Evolutionary conservation across 2,888 invertebrate genomes (phyloP), one percentile per base, ranked within the genome.

Genomic region (Diadegma fenestrale): DNA sequence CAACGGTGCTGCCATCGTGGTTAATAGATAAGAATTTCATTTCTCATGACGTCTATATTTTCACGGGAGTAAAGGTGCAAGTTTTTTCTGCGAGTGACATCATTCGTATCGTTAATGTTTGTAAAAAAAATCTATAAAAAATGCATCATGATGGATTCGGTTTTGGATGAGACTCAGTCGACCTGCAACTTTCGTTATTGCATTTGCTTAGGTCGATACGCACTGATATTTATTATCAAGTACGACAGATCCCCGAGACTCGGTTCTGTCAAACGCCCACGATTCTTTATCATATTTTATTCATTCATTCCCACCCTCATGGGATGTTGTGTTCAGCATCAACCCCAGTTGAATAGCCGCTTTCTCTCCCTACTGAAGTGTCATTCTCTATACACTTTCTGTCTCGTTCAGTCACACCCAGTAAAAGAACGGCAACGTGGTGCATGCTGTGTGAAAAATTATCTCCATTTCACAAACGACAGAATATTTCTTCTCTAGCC

Each of bases 251-350:
- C 73, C 69, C 63, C 63, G 41, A 43, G 45, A 14, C 80, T 19
- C 64, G 17, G 72, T 64, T 17, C 43, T 58, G 58, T 61, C 66
- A 61, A 81, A 48, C 54, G 33, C 76, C 76, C 58, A 72, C 76
- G 58, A 76, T 80, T 84, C 76, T 77, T 80, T 63, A 64, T 80
- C 54, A 58, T 26, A 19, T 37, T 72, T 72, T 45, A 68, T 73
- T 76, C 72, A 43, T 69, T 61, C 43, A 30, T 76, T 79, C 48
- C 45, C 64, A 26, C 54, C 41, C 71, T 69, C 69, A 48, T 19
- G 48, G 80, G 69, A 75, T 76, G 83, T 26, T 48, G 73, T 80
- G 83, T 63, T 84, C 45, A 64, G 54, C 64, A 58, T 76, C 64
- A 37, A 66, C 73, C 76, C 75, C 63, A 54, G 71, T 80, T 64